These are phyloP conservation scores for Cryptoblepharus egeriae DNA, from an alignment of 2,797 vertebrate genomes.

Conservation along the genomic window DNA sequence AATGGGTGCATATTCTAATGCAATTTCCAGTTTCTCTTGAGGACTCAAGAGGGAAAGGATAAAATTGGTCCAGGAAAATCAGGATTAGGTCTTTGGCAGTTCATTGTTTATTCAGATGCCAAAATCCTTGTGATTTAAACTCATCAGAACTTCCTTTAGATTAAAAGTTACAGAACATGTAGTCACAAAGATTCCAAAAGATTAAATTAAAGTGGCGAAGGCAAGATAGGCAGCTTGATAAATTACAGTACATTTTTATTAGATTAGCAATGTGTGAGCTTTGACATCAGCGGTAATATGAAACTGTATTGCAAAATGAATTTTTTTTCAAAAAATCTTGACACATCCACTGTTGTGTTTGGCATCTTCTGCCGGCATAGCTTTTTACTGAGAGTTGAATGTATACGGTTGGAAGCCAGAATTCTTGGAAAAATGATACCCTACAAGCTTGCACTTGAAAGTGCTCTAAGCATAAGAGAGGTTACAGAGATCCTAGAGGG, in stretches of 20 bases:
- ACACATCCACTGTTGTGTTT: slow-evolving; percentile 65
- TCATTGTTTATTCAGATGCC: background rate
- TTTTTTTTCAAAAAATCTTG: slow-evolving; percentile 44
- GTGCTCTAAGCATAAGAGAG: slow-evolving; percentile 69
- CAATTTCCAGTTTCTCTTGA: slow-evolving; percentile 11
- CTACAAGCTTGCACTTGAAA: slow-evolving; percentile 86
- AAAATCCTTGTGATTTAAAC: slow-evolving; percentile 2
- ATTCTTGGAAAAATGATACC: slow-evolving; percentile 81
- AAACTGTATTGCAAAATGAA: slow-evolving; percentile 53
- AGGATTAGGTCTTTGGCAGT: background rate
- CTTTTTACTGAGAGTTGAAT: slow-evolving; percentile 66
- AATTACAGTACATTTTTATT: slow-evolving; percentile 54
- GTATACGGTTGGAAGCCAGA: slow-evolving; percentile 51
- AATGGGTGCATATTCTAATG: background rate
- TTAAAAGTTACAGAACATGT: slow-evolving; percentile 24
- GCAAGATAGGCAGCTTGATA: slow-evolving; percentile 30
- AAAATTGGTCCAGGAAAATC: background rate
- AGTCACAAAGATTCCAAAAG: background rate
- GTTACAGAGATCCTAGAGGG: slow-evolving; percentile 67
- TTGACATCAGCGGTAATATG: slow-evolving; percentile 65
- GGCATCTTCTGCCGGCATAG: slow-evolving; percentile 61
- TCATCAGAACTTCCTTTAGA: slow-evolving; percentile 33
- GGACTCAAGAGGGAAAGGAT: background rate
- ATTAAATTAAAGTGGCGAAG: slow-evolving; percentile 29
- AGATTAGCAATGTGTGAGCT: slow-evolving; percentile 55